Conservation (phyloP, 2,888 invertebrate genomes). For the Mythimna lalbum region DNA sequence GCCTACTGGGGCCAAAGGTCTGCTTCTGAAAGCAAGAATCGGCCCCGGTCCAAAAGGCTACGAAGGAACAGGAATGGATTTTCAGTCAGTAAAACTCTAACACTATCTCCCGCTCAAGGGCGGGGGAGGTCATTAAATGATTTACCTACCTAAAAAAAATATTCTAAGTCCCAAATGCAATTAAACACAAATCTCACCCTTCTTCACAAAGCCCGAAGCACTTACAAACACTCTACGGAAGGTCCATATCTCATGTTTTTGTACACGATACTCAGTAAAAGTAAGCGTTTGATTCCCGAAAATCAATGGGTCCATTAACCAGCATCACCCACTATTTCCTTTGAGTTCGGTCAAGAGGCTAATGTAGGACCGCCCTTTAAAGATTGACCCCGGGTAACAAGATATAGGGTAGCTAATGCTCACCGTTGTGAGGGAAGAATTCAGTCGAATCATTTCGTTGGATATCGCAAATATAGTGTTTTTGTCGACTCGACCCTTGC, state of each 20-base stretch:
- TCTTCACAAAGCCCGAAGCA: neutral
- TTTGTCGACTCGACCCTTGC: conserved; percentile 58
- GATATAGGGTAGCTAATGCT: conserved; percentile 73
- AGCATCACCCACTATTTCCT: conserved; percentile 80
- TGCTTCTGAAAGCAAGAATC: too few relatives aligned
- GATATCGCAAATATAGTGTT: conserved; percentile 68
- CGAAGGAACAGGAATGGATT: too few relatives aligned
- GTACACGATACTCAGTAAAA: conserved; percentile 69
- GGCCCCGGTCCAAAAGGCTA: too few relatives aligned
- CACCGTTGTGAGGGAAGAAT: conserved; percentile 66
- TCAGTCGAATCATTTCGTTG: conserved; percentile 69
- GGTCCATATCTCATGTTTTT: conserved; percentile 63
- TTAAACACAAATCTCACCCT: neutral
- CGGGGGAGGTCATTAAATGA: too few relatives aligned
- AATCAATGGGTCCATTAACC: conserved; percentile 86
- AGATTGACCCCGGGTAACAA: conserved; percentile 83
- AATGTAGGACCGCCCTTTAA: conserved; percentile 81
- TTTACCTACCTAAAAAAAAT: too few relatives aligned
- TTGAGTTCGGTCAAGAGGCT: conserved; percentile 83
- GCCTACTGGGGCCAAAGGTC: too few relatives aligned
- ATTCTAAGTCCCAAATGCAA: neutral
- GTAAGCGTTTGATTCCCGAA: conserved; percentile 77
- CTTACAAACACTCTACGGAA: conserved; percentile 12
- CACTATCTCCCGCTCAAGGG: too few relatives aligned
- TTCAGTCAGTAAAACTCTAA: too few relatives aligned